Evolutionary conservation across 2,888 invertebrate species (phyloP), one percentile per base, ranked within the genome.

Genomic region (Gastracanthus pulcherrimus): DNA sequence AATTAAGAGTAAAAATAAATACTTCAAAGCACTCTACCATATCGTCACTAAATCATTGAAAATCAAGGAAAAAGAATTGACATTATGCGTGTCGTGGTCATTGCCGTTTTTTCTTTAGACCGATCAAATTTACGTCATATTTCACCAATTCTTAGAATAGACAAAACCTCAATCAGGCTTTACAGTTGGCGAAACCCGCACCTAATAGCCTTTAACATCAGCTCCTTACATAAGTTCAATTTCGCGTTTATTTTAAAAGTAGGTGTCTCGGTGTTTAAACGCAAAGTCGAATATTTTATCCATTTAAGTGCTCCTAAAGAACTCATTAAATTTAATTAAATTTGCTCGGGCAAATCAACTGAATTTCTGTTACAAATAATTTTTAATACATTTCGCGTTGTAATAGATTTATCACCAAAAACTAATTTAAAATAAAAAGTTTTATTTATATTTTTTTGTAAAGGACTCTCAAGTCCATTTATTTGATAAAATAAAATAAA

Each of bases 41-140:
- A 36, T 38, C 55, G 31, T 36, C 16, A 23, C 51, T 5, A 38
- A 71, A 67, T 6, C 66, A 41, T 16, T 45, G 2, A 13, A 60
- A 29, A 9, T 13, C 31, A 60, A 31, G 58, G 48, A 69, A n/a
- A n/a, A 41, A 19, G 41, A 67, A 23, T 26, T 16, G 29, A 26
- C 45, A 41, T 66, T 70, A 36, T 16, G 31, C 31, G 60, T 13
- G 29, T 60, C 26, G 11, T 26, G 16, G 6, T 71, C 36, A 58
- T 71, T 38, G 38, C 6, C 48, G 13, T 51, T 19, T 34, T 51
- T 71, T 36, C 26, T 26, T 9, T 51, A 4, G 19, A 48, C 48
- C 51, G 31, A 58, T 71, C 55, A 71, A 71, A 55, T 58, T 71
- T 71, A 71, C 71, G 36, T 71, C 36, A 71, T 58, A 58, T 36